Evolutionary conservation across 2,797 vertebrate species (phyloP).

Genomic region (Carcharodon carcharias): DNA sequence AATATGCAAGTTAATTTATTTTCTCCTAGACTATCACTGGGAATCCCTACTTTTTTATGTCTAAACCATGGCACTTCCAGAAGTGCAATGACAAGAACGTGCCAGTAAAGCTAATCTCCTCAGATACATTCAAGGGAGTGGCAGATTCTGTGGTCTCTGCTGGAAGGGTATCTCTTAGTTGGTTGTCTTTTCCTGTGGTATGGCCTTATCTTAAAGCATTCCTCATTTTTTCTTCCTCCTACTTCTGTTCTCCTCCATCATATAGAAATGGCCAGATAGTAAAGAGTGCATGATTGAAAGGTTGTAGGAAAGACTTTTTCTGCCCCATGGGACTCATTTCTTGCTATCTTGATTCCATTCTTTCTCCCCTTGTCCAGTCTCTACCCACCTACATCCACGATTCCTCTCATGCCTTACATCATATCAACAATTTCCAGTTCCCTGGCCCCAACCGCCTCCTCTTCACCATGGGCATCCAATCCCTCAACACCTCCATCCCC

Average conservation of each 20-base stretch:
- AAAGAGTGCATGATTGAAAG: not conserved
- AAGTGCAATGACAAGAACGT: not conserved
- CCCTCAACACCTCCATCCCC: too few relatives aligned
- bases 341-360: too few relatives aligned
- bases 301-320: not conserved
- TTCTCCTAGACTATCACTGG: not conserved
- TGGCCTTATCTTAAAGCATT: not conserved
- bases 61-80: not conserved
- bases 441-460: too few relatives aligned
- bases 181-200: not conserved
- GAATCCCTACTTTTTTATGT: not conserved
- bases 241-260: not conserved
- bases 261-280: not conserved
- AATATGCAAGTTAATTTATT: not conserved
- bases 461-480: too few relatives aligned
- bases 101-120: not conserved
- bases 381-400: too few relatives aligned
- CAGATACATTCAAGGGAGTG: not conserved
- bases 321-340: not conserved
- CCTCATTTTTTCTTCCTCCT: not conserved
- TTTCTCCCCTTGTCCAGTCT: too few relatives aligned
- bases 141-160: not conserved
- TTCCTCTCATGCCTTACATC: too few relatives aligned
- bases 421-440: too few relatives aligned
- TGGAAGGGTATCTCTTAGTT: not conserved